phyloP scores from a whole-genome alignment of 2,797 vertebrate species.

The Pseudochromis fuscus region DNA sequence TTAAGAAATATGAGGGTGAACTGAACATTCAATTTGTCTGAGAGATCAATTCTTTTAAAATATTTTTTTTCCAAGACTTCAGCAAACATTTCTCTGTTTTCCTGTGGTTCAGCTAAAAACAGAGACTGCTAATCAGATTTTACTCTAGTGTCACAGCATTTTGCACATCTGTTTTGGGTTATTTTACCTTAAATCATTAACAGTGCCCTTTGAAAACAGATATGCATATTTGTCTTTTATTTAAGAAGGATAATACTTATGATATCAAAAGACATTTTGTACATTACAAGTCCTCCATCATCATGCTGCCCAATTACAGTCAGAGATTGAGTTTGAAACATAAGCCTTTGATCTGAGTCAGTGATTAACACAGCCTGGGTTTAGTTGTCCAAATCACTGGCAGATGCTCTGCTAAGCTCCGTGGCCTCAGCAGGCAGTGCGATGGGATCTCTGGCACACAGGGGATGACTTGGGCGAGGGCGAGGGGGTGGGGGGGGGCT shows the following conservation, averaged over 20 bases:
- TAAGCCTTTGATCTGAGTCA: slow-evolving; percentile 79
- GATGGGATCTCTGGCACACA: slow-evolving; percentile 72
- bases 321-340: slow-evolving; percentile 68
- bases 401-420: slow-evolving; percentile 79
- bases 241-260: slow-evolving; percentile 22
- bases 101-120: background rate
- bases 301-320: slow-evolving; percentile 69
- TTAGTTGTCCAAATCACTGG: slow-evolving; percentile 81
- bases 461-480: slow-evolving; percentile 34
- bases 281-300: slow-evolving; percentile 34
- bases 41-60: too few species aligned
- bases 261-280: slow-evolving; percentile 36
- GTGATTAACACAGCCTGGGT: slow-evolving; percentile 78
- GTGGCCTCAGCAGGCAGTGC: slow-evolving; percentile 66
- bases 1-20: slow-evolving; percentile 4
- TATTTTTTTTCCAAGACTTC: background rate
- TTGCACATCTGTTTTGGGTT: background rate
- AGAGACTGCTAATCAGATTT: background rate
- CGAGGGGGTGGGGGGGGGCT: background rate
- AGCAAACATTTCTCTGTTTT: background rate
- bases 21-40: slow-evolving; percentile 11
- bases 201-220: background rate
- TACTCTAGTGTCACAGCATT: too few species aligned
- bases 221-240: slow-evolving; percentile 34
- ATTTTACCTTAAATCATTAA: slow-evolving; percentile 15